A percentile compares a stretch with the other conserved stretches of the same genome.
Conservation (phyloP, 2,113 vertebrate genomes). For the Aphelocoma coerulescens region DNA sequence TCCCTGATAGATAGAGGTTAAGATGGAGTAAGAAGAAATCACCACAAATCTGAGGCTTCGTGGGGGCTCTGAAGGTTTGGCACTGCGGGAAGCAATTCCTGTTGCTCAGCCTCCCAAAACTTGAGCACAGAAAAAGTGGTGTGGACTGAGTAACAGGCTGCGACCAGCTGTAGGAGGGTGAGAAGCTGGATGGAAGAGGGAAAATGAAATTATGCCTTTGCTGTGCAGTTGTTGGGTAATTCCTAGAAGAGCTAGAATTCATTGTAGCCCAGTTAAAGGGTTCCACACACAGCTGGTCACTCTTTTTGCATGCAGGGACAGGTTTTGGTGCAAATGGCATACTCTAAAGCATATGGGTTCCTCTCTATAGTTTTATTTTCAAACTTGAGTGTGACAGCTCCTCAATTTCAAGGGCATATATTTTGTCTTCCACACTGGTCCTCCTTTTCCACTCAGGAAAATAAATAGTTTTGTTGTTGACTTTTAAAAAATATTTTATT, state of each 20-base stretch:
- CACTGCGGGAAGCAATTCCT: not conserved
- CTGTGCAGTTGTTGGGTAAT: not conserved
- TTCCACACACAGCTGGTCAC: not conserved
- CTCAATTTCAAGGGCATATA: not conserved
- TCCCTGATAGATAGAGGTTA: not conserved
- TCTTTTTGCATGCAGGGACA: not conserved
- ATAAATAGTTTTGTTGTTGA: not conserved
- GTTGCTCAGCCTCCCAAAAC: not conserved
- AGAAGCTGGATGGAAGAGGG: not conserved
- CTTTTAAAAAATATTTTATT: not conserved
- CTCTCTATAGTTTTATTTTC: not conserved
- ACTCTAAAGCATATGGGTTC: not conserved
- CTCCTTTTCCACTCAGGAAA: not conserved
- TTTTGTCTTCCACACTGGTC: not conserved
- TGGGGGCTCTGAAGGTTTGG: not conserved
- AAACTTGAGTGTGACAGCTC: not conserved
- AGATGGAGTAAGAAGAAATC: not conserved
- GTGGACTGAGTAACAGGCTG: not conserved
- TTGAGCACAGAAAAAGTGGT: rapidly evolving
- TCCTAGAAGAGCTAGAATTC: not conserved
- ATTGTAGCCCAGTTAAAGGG: not conserved
- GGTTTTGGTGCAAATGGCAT: not conserved
- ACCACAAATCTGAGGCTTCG: not conserved
- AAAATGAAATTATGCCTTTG: not conserved
- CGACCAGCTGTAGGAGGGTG: not conserved